Base-by-base conservation (phyloP, 1,140 invertebrate genomes). In the Apocrypta bakeri region DNA sequence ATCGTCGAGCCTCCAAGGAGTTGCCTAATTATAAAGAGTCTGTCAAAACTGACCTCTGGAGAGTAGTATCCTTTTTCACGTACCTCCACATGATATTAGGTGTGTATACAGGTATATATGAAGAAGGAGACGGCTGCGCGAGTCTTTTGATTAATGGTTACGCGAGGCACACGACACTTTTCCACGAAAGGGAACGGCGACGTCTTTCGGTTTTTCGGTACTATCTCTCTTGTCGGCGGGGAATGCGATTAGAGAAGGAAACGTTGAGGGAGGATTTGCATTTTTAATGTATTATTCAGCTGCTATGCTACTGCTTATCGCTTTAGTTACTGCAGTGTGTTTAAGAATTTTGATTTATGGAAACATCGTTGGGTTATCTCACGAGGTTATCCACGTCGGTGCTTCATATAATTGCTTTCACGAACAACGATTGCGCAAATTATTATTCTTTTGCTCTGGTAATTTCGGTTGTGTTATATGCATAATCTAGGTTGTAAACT, bases 1-100 rank as follows among this genome's bases (percentile, higher is more conserved):
- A 56, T 56, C 48, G 48, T 56, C 48, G 48, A 85, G 85, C 88
- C 87, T 89, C 85, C 86, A 84, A 86, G 88, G 85, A 86, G 85
- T 87, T 86, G 86, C 88, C 89, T 90, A 90, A 90, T 89, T 90
- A 88, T 88, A 85, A 84, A 69, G 84, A 87, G 88, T 85, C 88
- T 89, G 89, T 89, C 88, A 90, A 85, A 87, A 85, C 86, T 85
- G 85, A 87, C 85, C 85, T 63, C 56, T 21, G 48, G 48, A 56
- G 42, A 48, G 42, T 17, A n/a, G 2, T 48, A 12, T 7, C 2
- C 14, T 17, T 21, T 56, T 56, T 56, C 21, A 6, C 42, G 4
- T 48, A 48, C 3, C 11, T 17, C 3, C 4, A 48, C 12, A 48
- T 48, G 14, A 48, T 17, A 48, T 17, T 25, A 48, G 12, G 14